Percentiles rank a stretch among this genome's conserved stretches.
Conservation (phyloP, 2,113 vertebrate species). For the Pseudonaja textilis region DNA sequence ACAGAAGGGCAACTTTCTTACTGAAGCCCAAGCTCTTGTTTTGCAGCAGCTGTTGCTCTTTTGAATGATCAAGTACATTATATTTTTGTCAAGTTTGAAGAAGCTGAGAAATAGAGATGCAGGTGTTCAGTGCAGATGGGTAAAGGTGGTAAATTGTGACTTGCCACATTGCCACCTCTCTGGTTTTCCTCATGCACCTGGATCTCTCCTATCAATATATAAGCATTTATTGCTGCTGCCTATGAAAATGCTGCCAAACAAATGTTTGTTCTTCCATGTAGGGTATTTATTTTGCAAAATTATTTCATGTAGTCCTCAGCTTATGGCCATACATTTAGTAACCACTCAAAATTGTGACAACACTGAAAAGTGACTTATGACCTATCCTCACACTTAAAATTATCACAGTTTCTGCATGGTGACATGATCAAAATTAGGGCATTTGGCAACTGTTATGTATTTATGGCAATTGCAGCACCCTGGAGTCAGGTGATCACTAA, state of each 20-base stretch:
- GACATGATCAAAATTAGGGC: neutral
- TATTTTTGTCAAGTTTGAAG: neutral
- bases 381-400: neutral
- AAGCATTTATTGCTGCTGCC: neutral
- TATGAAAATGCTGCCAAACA: neutral
- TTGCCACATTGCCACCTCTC: neutral
- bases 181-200: neutral
- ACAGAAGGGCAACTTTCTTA: neutral
- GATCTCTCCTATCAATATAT: neutral
- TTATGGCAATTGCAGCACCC: neutral
- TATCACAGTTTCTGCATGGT: neutral
- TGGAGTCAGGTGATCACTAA: neutral
- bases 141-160: neutral
- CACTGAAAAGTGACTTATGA: neutral
- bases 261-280: neutral
- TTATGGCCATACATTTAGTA: neutral
- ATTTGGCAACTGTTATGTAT: neutral
- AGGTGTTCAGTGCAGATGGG: neutral
- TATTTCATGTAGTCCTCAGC: neutral
- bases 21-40: neutral
- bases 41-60: neutral
- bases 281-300: neutral
- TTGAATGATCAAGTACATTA: neutral
- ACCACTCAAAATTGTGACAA: neutral
- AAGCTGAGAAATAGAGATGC: neutral